phyloP scores from a whole-genome alignment of 2,888 invertebrate species.

The Lasioglossum lativentre region DNA sequence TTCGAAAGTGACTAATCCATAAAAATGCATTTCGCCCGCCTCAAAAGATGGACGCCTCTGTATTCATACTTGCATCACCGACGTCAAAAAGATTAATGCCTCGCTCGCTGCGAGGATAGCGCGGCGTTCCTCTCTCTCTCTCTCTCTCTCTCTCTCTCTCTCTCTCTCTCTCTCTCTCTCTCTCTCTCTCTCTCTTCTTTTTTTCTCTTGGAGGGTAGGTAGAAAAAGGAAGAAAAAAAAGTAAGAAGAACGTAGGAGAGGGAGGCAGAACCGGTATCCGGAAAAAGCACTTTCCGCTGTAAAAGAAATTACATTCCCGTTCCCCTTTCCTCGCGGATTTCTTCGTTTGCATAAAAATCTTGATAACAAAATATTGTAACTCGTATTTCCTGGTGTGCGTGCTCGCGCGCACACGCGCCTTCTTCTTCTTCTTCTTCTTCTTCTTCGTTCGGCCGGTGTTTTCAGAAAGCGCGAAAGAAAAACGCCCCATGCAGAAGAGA shows the following conservation, averaged over 20 bases:
- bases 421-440: neutral
- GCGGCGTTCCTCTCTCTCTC: neutral
- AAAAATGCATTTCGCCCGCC: slow-evolving; percentile 59
- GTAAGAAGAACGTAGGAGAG: neutral
- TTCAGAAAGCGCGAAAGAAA: neutral
- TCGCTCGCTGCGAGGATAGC: slow-evolving; percentile 51
- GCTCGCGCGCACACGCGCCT: neutral
- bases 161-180: too few species aligned
- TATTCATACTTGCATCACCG: slow-evolving; percentile 61
- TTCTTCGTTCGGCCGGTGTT: neutral
- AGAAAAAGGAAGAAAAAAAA: neutral
- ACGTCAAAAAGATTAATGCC: slow-evolving; percentile 64
- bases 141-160: neutral
- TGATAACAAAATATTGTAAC: slow-evolving; percentile 58
- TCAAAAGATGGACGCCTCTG: slow-evolving; percentile 54
- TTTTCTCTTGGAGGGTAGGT: neutral
- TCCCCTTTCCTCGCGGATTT: slow-evolving; percentile 33
- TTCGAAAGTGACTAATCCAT: slow-evolving; percentile 64
- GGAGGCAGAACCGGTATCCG: slow-evolving; percentile 13
- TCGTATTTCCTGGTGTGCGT: slow-evolving; percentile 34
- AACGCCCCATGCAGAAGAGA: neutral
- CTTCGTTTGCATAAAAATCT: slow-evolving; percentile 60
- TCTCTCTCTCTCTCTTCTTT: neutral
- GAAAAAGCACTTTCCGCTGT: slow-evolving; percentile 42
- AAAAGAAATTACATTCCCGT: slow-evolving; percentile 53